Conservation (phyloP, 1,140 invertebrate genomes). For the Episyrphus balteatus region DNA sequence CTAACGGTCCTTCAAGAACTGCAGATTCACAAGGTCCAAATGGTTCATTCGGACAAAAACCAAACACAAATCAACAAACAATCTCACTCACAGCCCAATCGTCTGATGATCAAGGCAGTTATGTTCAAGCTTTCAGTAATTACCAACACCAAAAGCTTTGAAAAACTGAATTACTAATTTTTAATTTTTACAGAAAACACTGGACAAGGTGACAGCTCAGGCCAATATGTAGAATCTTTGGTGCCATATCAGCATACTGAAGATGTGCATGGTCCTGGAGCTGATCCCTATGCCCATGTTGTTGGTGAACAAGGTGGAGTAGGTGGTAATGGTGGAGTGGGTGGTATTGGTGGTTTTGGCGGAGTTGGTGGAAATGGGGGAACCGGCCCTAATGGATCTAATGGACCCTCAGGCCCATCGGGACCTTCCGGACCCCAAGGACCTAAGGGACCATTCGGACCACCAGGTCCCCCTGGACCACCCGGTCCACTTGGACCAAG, state of each 20-base stretch:
- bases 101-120: too few species aligned
- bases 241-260: not conserved
- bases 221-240: not conserved
- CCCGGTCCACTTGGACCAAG: constrained; percentile 8
- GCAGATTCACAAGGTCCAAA: constrained; percentile 20
- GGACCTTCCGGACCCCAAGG: not conserved
- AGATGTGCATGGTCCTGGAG: constrained; percentile 9
- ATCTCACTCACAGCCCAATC: too few species aligned
- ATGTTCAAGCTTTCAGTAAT: too few species aligned
- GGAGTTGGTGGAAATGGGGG: constrained; percentile 7
- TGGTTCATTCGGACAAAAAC: constrained; percentile 28
- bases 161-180: not conserved
- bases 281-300: constrained; percentile 21
- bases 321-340: constrained; percentile 1
- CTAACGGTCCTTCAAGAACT: too few species aligned
- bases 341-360: constrained; percentile 6
- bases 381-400: constrained; percentile 12
- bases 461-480: constrained; percentile 8
- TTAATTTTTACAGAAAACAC: not conserved
- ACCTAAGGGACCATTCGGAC: constrained; percentile 8
- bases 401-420: constrained; percentile 12
- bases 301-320: constrained; percentile 15
- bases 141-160: not conserved
- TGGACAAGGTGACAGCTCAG: not conserved
- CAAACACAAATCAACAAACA: too few species aligned